Evolutionary conservation across 2,113 vertebrate genomes (phyloP).

Genomic region (Perccottus glenii): DNA sequence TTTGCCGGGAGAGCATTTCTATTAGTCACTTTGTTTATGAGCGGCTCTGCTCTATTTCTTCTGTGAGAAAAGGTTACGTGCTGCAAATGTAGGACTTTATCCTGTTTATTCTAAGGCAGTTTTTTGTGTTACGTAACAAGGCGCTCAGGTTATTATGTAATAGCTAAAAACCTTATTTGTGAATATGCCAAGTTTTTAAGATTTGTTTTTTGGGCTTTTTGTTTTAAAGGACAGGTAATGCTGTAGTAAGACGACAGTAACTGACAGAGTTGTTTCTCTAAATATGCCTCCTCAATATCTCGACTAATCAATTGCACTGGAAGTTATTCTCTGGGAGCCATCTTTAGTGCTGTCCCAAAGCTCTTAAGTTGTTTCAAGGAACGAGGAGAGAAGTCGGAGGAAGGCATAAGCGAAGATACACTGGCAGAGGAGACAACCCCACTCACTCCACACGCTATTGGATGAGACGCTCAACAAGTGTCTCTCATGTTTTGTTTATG

Average conservation of each 20-base stretch:
- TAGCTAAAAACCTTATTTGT: neutral
- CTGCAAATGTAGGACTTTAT: constrained; percentile 16
- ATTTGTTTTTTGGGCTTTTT: neutral
- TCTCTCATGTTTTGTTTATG: too few species aligned
- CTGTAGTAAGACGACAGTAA: neutral
- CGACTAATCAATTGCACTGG: too few species aligned
- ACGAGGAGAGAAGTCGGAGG: too few species aligned
- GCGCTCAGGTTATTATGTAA: constrained; percentile 11
- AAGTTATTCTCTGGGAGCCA: too few species aligned
- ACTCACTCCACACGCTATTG: too few species aligned
- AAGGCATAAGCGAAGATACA: too few species aligned
- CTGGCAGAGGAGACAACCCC: too few species aligned
- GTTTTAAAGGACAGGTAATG: neutral
- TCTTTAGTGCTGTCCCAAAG: too few species aligned
- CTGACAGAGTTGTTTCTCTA: too few species aligned
- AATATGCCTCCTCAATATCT: too few species aligned
- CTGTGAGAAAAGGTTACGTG: constrained; percentile 44
- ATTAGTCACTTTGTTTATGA: constrained; percentile 42
- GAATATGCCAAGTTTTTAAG: neutral
- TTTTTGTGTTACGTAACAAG: constrained; percentile 17
- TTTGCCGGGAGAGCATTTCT: constrained; percentile 42
- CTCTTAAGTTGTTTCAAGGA: too few species aligned
- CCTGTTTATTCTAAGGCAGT: constrained; percentile 4
- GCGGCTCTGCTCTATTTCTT: constrained; percentile 21
- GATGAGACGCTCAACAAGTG: too few species aligned